Base-by-base conservation (phyloP, 2,888 invertebrate species). In the Caenorhabditis sp. region DNA sequence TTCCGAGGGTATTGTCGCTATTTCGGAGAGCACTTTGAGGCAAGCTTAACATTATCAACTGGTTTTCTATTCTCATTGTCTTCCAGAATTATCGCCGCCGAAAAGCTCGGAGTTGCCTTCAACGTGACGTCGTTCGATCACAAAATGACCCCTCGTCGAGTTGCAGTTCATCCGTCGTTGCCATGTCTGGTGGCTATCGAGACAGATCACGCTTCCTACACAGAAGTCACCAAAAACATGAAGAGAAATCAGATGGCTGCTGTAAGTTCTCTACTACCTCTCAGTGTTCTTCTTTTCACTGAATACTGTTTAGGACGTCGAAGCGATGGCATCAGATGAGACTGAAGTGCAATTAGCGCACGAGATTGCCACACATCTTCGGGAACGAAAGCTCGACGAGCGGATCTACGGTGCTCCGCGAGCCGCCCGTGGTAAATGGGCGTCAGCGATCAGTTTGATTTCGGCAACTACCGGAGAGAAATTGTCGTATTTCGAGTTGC, bases 1-100 rank as follows among this genome's bases (percentile, higher is more conserved):
- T 93, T 97, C 97, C 0, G 99, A 99, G 93, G 99, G 99, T 86
- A 97, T 99, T 88, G 99, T 99, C 0, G 99, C 99, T 0, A 99
- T 99, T 92, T 97, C 98, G 0, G 96, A 97, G 1, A 99, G 99
- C 92, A 98, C 98, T 0, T 93, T 99, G 65, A 94, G 98, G 91
- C 93, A 74, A 61, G 82, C 5, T 55, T 4, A 18, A 32, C n/a
- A 6, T 58, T 28, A 37, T 11, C 6, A 28, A 28, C 9, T 6
- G 26, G 26, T 26, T 26, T 55, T 55, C 26, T 11, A 32, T 32
- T 9, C 9, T 32, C 32, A 4, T 32, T 32, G 8, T 18, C 35
- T 79, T 89, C 32, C 65, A 93, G 94, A 87, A 99, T 99, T 94
- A 94, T 99, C 92, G 98, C 98, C 0, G 93, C 99, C 69, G 99